phyloP scores from a whole-genome alignment of 2,888 invertebrate species.

The Laothoe populi region DNA sequence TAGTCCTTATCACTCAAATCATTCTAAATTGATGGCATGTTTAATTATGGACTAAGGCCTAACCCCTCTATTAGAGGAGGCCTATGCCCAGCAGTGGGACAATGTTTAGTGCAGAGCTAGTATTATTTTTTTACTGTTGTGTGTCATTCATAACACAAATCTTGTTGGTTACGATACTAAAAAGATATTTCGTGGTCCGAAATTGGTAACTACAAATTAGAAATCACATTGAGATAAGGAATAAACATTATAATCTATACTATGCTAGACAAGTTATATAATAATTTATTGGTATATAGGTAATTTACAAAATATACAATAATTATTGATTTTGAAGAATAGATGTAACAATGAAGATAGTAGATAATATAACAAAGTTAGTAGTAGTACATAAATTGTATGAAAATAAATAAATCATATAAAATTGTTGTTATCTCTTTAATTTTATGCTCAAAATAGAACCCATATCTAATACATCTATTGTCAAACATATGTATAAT shows the following conservation, averaged over 20 bases:
- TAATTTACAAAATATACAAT: conserved; percentile 26
- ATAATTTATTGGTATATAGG: background rate
- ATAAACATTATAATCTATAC: background rate
- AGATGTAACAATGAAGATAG: background rate
- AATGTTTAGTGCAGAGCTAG: too few species aligned
- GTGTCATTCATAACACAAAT: too few species aligned
- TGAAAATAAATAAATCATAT: conserved; percentile 11
- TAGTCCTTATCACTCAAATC: conserved; percentile 3
- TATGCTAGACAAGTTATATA: conserved; percentile 1
- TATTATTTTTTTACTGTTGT: too few species aligned
- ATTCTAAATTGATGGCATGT: too few species aligned
- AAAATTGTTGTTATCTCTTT: conserved; percentile 7
- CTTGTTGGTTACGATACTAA: background rate
- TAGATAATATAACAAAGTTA: conserved; percentile 18
- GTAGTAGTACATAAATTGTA: conserved; percentile 21
- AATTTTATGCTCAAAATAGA: background rate
- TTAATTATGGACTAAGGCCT: too few species aligned
- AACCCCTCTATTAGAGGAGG: too few species aligned
- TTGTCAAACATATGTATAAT: background rate
- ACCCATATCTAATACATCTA: conserved; percentile 8
- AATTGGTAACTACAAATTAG: background rate
- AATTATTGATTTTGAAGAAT: background rate
- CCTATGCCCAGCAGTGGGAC: too few species aligned
- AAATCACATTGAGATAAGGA: background rate
- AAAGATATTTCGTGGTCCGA: background rate